A percentile compares a stretch with the other conserved stretches of the same genome.
These are phyloP conservation scores for Panorpa germanica DNA, from an alignment of 2,888 invertebrate genomes.

Conservation along the genomic window DNA sequence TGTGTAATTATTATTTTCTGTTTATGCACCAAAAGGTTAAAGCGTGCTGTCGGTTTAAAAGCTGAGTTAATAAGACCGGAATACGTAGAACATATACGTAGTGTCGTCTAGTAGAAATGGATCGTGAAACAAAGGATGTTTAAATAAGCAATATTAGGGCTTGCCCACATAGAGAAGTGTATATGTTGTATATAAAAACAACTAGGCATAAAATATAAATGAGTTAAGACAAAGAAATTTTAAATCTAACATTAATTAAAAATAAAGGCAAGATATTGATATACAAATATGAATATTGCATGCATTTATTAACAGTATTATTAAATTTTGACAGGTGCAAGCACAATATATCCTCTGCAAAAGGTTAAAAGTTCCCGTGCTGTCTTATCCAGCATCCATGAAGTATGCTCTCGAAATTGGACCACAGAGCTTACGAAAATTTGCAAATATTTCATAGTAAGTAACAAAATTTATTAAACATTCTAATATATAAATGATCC, in stretches of 20 bases:
- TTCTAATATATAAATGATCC: neutral
- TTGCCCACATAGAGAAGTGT: too few species aligned
- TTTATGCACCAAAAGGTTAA: too few species aligned
- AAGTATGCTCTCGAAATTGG: constrained; percentile 57
- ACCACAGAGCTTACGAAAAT: constrained; percentile 38
- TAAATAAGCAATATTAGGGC: too few species aligned
- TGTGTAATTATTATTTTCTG: too few species aligned
- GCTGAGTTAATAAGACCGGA: too few species aligned
- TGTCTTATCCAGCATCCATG: constrained; percentile 76
- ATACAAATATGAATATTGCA: neutral
- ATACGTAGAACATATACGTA: too few species aligned
- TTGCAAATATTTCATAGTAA: constrained; percentile 33
- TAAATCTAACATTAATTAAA: neutral
- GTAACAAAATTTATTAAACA: constrained; percentile 12
- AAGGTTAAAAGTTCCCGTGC: constrained; percentile 44
- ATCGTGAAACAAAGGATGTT: too few species aligned
- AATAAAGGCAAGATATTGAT: neutral
- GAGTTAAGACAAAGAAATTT: too few species aligned
- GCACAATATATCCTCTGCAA: constrained; percentile 43
- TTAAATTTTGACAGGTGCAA: constrained; percentile 22
- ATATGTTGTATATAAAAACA: too few species aligned
- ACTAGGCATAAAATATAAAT: too few species aligned
- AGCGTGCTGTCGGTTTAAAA: too few species aligned
- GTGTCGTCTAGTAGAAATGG: too few species aligned
- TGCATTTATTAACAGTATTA: constrained; percentile 1